A percentile compares a stretch with the other conserved stretches of the same genome.
These are phyloP conservation scores for Lophius piscatorius DNA, from an alignment of 2,113 vertebrate species.

Conservation along the genomic window DNA sequence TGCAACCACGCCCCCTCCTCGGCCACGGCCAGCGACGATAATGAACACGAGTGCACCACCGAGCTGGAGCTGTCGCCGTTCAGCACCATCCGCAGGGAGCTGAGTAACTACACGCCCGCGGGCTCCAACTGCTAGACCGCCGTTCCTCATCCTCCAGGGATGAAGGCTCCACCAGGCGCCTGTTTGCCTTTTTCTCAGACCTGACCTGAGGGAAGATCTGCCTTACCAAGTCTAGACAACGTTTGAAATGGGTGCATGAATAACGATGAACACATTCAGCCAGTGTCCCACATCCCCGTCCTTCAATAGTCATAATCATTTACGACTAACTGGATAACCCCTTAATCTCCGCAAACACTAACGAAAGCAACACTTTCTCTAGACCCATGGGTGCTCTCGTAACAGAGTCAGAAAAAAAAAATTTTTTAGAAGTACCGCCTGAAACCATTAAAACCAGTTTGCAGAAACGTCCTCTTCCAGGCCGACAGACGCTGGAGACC, in stretches of 20 bases:
- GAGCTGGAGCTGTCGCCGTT: constrained; percentile 97
- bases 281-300: constrained; percentile 25
- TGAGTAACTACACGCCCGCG: constrained; percentile 93
- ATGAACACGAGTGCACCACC: constrained; percentile 96
- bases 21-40: constrained; percentile 92
- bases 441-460: constrained; percentile 56
- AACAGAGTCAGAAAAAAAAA: constrained; percentile 38
- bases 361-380: constrained; percentile 22
- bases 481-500: constrained; percentile 41
- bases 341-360: constrained; percentile 34
- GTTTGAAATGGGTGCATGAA: constrained; percentile 42
- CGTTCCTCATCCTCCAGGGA: constrained; percentile 24
- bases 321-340: constrained; percentile 24
- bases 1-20: constrained; percentile 87
- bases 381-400: constrained; percentile 45
- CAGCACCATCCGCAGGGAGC: constrained; percentile 94
- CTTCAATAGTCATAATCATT: constrained; percentile 6
- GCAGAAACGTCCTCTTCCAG: constrained; percentile 25
- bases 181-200: constrained; percentile 15
- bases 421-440: constrained; percentile 54
- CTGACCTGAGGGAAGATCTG: constrained; percentile 39
- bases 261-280: constrained; percentile 22
- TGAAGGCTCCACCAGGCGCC: not conserved
- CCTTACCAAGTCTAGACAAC: constrained; percentile 50
- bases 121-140: constrained; percentile 90